Conservation (phyloP, 1,140 invertebrate species). For the Saccostrea cuccullata region DNA sequence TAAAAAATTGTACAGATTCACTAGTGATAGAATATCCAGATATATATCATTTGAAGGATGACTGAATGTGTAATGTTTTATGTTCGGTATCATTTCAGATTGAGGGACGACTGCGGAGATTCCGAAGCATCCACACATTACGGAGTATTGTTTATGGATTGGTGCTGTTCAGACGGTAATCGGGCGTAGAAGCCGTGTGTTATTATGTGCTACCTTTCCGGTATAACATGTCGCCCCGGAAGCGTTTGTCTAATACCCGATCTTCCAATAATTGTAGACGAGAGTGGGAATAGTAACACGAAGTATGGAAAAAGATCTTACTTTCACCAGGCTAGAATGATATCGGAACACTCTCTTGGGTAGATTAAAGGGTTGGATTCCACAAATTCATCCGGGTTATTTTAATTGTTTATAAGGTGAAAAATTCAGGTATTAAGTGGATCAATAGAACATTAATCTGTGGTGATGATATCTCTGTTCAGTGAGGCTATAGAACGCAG, state of each 20-base stretch:
- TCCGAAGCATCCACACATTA: background rate
- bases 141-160: background rate
- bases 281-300: background rate
- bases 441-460: background rate
- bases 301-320: background rate
- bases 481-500: background rate
- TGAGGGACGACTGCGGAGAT: background rate
- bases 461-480: constrained; percentile 1
- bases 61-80: no score
- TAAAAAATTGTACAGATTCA: no score
- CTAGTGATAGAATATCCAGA: no score
- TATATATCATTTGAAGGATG: no score
- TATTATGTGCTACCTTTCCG: background rate
- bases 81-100: background rate
- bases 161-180: background rate
- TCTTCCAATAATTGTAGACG: background rate
- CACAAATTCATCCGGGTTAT: background rate
- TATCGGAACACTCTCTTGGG: constrained; percentile 11
- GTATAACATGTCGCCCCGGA: background rate
- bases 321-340: background rate
- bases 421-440: constrained; percentile 4
- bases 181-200: background rate
- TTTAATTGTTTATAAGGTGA: constrained; percentile 21
- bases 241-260: background rate
- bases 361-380: background rate